These are phyloP conservation scores for Holothuria glaberrima DNA, from an alignment of 35 echinoderm and acorn worm genomes.

Conservation along the genomic window DNA sequence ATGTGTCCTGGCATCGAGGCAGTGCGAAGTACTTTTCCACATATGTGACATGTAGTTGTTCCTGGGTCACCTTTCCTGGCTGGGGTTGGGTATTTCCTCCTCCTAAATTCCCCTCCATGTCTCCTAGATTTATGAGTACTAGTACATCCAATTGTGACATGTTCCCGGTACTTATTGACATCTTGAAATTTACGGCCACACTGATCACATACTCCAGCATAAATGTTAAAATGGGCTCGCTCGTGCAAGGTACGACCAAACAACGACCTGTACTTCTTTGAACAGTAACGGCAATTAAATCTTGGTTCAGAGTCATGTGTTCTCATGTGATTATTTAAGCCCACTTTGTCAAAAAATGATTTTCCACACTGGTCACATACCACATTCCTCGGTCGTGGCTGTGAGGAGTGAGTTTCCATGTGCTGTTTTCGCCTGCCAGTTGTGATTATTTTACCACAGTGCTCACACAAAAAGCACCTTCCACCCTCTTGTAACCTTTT, in stretches of 20 bases:
- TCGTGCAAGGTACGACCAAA: constrained; percentile 22
- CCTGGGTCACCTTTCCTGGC: not conserved
- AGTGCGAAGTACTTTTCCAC: constrained; percentile 17
- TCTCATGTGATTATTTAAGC: constrained; percentile 3
- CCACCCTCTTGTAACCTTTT: constrained; percentile 10
- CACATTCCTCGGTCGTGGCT: not conserved
- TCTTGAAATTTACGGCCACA: not conserved
- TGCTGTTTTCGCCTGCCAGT: not conserved
- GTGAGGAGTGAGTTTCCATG: not conserved
- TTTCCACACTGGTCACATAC: not conserved
- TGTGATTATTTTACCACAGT: constrained; percentile 5
- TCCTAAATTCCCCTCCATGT: too few relatives aligned
- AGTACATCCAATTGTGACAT: not conserved
- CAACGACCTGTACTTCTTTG: not conserved
- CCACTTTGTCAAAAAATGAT: not conserved
- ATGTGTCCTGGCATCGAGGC: constrained; percentile 14
- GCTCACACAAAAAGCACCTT: constrained; percentile 5
- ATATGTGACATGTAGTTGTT: not conserved
- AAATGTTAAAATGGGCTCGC: constrained; percentile 7
- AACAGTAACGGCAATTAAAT: constrained; percentile 25
- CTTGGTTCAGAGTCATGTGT: not conserved
- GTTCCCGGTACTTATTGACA: not conserved
- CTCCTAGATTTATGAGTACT: too few relatives aligned
- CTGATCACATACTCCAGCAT: not conserved
- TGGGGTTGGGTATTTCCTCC: too few relatives aligned